Conservation (phyloP, 2,113 vertebrate species). For the Esox niger region DNA sequence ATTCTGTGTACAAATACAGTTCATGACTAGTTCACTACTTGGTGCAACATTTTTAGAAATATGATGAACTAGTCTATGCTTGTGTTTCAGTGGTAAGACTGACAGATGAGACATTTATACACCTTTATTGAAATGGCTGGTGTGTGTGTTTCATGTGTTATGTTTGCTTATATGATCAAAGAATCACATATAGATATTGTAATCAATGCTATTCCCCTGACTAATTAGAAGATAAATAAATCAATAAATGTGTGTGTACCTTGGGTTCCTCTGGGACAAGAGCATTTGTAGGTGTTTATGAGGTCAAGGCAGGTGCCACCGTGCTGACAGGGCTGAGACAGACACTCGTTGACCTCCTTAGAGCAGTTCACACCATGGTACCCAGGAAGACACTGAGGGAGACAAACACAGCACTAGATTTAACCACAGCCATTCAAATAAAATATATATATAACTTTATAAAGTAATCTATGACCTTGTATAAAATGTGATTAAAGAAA, state of each 20-base stretch:
- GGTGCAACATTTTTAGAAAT: neutral
- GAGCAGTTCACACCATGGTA: slow-evolving; percentile 96
- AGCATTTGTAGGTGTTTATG: slow-evolving; percentile 97
- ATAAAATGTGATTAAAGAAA: neutral
- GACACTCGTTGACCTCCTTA: slow-evolving; percentile 93
- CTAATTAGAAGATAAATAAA: no score
- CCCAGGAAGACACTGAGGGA: slow-evolving; percentile 69
- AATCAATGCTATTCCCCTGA: no score
- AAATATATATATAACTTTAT: slow-evolving; percentile 24
- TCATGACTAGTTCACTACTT: neutral
- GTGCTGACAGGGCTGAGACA: slow-evolving; percentile 92
- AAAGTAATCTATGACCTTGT: neutral
- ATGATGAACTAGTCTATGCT: no score
- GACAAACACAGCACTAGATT: neutral
- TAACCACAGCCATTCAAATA: slow-evolving; percentile 17
- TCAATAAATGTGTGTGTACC: slow-evolving; percentile 71
- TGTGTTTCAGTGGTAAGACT: neutral
- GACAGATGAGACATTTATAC: neutral
- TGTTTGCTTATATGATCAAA: neutral
- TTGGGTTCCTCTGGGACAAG: slow-evolving; percentile 95
- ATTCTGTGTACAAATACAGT: neutral
- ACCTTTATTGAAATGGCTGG: neutral
- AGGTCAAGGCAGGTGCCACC: slow-evolving; percentile 97
- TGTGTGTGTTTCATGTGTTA: neutral
- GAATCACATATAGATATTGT: no score